Base-by-base conservation (phyloP, 2,888 invertebrate genomes). In the Chymomyza amoena region DNA sequence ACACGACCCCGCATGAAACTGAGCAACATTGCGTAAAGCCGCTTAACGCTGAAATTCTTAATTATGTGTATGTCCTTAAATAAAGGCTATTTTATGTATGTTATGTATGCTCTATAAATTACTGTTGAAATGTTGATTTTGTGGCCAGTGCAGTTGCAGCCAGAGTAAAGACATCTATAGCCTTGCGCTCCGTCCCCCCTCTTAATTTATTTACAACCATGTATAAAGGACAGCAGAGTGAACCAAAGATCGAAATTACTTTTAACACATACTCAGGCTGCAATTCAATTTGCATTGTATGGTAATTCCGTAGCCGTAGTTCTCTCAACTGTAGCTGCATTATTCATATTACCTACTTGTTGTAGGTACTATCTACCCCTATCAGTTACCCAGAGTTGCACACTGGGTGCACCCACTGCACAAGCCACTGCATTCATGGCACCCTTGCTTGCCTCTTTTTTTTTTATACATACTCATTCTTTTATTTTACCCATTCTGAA, bases 211-310 rank as follows among this genome's bases (percentile, higher is more conserved):
- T 78, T 83, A 75, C 71, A 63, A 39, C 66, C 61, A 63, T 65
- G 52, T 65, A 68, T 73, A 68, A 63, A 18, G 45, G 45, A 68
- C 73, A 66, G 32, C 32, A 9, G 28, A 3, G 56, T 7, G 63
- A n/a, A 66, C 66, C 6, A 54, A 65, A 64, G 32, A 73, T 68
- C 69, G 52, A 71, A 78, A 69, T 76, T 76, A 76, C 73, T 77
- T 76, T 73, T 68, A 69, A 69, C 69, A 20, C 61, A 56, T 39
- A 50, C 7, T 68, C 61, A 59, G 39, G 52, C 39, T 32, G 56
- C 64, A 81, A 79, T 76, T 81, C 79, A 73, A 76, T 84, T 80
- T 73, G 57, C 73, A 73, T 63, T 54, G 39, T 45, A 45, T 45
- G 39, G 39, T 45, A 45, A 45, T 45, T 45, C 39, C 39, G 39